phyloP scores from a whole-genome alignment of 2,797 vertebrate species.

The Tragopan temminckii region DNA sequence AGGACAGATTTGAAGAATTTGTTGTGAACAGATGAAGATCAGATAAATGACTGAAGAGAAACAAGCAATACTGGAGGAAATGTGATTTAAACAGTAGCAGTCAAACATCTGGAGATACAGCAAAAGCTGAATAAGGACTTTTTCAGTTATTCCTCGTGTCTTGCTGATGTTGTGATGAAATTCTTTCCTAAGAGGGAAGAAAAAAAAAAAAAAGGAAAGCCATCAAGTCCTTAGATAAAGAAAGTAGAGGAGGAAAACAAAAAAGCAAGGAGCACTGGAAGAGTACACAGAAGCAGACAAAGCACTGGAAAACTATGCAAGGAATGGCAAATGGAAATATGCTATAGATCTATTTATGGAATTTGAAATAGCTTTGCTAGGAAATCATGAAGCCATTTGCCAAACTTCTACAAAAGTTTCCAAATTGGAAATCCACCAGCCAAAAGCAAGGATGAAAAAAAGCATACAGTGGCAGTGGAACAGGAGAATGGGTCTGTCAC shows the following conservation, averaged over 20 bases:
- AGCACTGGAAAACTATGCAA: background rate
- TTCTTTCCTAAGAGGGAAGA: background rate
- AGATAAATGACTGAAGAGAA: background rate
- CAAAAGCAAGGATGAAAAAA: slow-evolving; percentile 48
- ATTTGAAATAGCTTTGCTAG: slow-evolving; percentile 19
- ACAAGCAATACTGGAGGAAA: background rate
- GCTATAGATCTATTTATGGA: slow-evolving; percentile 13
- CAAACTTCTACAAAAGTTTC: slow-evolving; percentile 34
- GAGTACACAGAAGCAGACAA: background rate
- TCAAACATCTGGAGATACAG: background rate
- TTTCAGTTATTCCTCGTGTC: background rate
- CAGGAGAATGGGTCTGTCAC: slow-evolving; percentile 5
- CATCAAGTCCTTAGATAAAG: background rate
- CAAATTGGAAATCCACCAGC: slow-evolving; percentile 21
- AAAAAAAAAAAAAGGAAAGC: background rate
- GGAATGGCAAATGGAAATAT: slow-evolving; percentile 9
- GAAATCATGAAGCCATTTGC: slow-evolving; percentile 38
- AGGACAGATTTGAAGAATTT: background rate
- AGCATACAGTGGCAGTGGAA: background rate
- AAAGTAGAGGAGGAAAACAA: background rate
- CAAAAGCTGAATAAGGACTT: background rate
- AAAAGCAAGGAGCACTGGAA: background rate
- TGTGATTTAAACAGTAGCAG: background rate
- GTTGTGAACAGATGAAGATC: background rate
- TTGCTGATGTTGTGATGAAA: background rate